Percentiles rank a stretch among this genome's conserved stretches.
phyloP scores from a whole-genome alignment of 2,797 vertebrate genomes.

The Myotis vivesi region DNA sequence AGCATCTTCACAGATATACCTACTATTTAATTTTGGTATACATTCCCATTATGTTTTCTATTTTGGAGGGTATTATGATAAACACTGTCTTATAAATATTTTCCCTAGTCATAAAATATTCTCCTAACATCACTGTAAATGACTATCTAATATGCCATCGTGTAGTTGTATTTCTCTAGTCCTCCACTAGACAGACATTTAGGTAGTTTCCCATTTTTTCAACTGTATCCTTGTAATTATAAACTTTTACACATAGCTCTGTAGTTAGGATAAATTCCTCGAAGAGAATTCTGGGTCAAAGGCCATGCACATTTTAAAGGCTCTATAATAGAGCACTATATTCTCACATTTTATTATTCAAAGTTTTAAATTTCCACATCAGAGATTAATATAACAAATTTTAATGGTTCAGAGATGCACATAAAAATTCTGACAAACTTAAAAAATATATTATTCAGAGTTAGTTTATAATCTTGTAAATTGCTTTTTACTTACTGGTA shows the following conservation, averaged over 20 bases:
- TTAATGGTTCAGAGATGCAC: neutral
- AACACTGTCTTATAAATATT: conserved; percentile 17
- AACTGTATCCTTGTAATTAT: neutral
- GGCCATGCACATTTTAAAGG: conserved; percentile 55
- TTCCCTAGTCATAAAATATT: conserved; percentile 24
- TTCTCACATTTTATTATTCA: neutral
- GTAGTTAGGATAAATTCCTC: conserved; percentile 75
- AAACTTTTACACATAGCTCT: conserved; percentile 48
- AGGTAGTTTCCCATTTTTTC: conserved; percentile 74
- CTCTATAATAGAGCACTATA: neutral
- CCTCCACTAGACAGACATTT: conserved; percentile 59
- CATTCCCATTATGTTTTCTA: neutral
- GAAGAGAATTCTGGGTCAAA: conserved; percentile 78
- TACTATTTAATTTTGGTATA: conserved; percentile 21
- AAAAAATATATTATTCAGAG: neutral
- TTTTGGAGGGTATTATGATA: conserved; percentile 11
- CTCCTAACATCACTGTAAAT: neutral
- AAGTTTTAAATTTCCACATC: conserved; percentile 37
- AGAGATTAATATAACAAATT: conserved; percentile 20
- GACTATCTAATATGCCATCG: neutral
- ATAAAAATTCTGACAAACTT: conserved; percentile 22
- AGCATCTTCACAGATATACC: neutral
- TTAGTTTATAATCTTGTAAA: conserved; percentile 26
- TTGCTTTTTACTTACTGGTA: neutral
- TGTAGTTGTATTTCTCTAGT: neutral